Percentiles rank a stretch among this genome's conserved stretches.
Conservation (phyloP, 2,888 invertebrate genomes). For the Steromphala cineraria region DNA sequence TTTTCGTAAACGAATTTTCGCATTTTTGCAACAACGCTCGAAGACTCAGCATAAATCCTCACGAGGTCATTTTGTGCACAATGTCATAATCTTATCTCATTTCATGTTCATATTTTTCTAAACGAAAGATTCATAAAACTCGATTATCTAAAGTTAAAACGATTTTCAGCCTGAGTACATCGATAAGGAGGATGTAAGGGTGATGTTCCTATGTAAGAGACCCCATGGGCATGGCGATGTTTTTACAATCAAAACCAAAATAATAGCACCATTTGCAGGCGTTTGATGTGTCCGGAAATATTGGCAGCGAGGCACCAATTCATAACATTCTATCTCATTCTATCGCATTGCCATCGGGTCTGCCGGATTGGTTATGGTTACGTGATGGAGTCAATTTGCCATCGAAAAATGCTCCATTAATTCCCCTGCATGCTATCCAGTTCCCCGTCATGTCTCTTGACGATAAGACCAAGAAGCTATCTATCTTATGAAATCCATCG, state of each 20-base stretch:
- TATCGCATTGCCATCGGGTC: background rate
- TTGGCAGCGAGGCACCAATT: background rate
- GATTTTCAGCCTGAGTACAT: background rate
- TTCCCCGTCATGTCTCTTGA: background rate
- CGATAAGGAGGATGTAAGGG: background rate
- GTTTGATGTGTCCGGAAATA: slow-evolving; percentile 1
- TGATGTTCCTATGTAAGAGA: background rate
- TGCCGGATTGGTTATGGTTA: background rate
- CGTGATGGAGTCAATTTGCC: background rate
- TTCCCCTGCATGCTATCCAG: background rate
- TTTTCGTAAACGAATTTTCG: too few relatives aligned
- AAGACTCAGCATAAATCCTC: too few relatives aligned
- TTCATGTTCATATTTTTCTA: too few relatives aligned
- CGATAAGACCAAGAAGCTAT: background rate
- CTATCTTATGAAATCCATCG: slow-evolving; percentile 13
- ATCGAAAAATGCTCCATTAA: background rate
- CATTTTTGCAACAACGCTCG: too few relatives aligned
- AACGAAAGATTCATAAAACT: background rate
- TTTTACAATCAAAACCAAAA: slow-evolving; percentile 18
- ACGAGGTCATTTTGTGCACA: too few relatives aligned
- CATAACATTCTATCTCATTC: slow-evolving; percentile 6
- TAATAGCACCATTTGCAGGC: background rate
- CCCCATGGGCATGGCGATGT: background rate
- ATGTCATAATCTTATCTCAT: too few relatives aligned
- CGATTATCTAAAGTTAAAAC: background rate